Evolutionary conservation across 2,113 vertebrate genomes (phyloP).

Genomic region (Tetrao urogallus): DNA sequence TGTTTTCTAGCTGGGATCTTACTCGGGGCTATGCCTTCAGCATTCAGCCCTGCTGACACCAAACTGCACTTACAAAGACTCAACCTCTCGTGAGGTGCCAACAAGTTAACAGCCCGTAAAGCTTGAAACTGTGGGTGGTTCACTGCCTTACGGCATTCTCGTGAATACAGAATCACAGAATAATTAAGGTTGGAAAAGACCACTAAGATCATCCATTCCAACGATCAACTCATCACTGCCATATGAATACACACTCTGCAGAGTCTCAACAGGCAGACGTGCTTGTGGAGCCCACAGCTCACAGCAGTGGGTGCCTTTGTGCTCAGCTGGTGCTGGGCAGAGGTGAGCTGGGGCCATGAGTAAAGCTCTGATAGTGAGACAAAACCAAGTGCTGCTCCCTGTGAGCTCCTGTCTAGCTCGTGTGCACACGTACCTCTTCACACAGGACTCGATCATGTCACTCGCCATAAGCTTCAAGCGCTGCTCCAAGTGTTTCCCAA

Average conservation of each 20-base stretch:
- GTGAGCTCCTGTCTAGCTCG: not conserved
- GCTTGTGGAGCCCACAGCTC: not conserved
- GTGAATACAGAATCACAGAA: not conserved
- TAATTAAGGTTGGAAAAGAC: too few relatives aligned
- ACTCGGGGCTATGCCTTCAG: not conserved
- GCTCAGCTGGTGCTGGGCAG: not conserved
- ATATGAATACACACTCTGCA: not conserved
- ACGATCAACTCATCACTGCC: too few relatives aligned
- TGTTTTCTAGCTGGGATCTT: not conserved
- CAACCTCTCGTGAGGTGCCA: accelerated
- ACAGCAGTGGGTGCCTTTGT: not conserved
- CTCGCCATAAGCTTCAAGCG: conserved; percentile 98
- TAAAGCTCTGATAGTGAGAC: not conserved
- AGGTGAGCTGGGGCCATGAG: not conserved
- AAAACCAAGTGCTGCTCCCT: not conserved
- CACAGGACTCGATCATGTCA: conserved; percentile 98
- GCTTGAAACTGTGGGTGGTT: not conserved
- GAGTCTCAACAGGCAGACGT: not conserved
- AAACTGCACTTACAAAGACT: not conserved
- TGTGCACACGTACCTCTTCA: conserved; percentile 85
- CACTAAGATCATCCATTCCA: too few relatives aligned
- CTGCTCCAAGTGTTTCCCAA: conserved; percentile 95
- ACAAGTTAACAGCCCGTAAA: not conserved
- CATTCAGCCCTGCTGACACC: not conserved
- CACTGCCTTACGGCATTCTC: not conserved